Base-by-base conservation (phyloP, 2,888 invertebrate species). In the Troilus luridus region DNA sequence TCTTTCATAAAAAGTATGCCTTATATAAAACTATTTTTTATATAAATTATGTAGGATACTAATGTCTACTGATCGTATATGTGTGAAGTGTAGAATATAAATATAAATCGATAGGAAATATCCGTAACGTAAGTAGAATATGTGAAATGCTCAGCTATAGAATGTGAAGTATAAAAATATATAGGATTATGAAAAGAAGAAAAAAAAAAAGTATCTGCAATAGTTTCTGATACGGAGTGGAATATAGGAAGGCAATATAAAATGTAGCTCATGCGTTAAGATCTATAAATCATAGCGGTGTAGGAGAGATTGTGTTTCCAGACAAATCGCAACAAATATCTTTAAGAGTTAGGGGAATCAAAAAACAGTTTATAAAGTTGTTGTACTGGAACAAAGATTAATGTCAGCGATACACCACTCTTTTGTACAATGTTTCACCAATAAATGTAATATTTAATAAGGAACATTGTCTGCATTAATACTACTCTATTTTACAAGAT, bases 231-330 rank as follows among this genome's bases (percentile, higher is more conserved):
- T 41, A 77, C 27, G 19, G 27, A 17, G 0, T 77, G 72, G 72
- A 41, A 67, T 67, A 77, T 27, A 77, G 72, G 2, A 77, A 77
- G 41, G 27, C 72, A 77, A 77, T 77, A 41, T 77, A 77, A 17
- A 27, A 72, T 41, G 72, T 77, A 10, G 41, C 72, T 77, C 72
- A 77, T 77, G 72, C 72, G 72, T 77, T 77, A 77, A 77, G 72
- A 19, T 77, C 72, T 77, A 77, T 77, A 77, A 77, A 77, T 77
- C 72, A 41, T 9, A 41, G 12, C 24, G 12, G 12, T 24, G 14
- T 67, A 14, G 67, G 14, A 67, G 72, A 77, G 17, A 41, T 77
- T 77, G 72, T 77, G 41, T 77, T 77, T 41, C 27, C 7, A 77
- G 72, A 77, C 72, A 77, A 77, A 77, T 77, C 72, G 72, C 41